Percentiles rank a stretch among this genome's conserved stretches.
Conservation (phyloP, 2,888 invertebrate genomes). For the Podabrus alpinus region DNA sequence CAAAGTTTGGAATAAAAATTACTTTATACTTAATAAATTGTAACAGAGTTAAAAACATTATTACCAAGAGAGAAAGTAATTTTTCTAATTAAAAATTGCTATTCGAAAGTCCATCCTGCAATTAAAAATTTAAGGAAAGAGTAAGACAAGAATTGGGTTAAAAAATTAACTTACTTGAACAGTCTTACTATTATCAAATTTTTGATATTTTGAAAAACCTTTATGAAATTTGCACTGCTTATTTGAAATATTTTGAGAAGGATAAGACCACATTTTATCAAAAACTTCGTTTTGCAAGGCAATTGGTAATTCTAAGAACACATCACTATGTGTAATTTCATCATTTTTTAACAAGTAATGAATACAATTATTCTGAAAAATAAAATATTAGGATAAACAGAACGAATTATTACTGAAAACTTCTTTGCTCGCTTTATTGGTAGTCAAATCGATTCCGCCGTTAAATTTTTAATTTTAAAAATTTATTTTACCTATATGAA, state of each 20-base stretch:
- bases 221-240: not conserved
- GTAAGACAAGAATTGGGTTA: not conserved
- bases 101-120: constrained; percentile 42
- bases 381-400: not conserved
- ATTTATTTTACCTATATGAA: no score
- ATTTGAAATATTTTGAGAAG: constrained; percentile 34
- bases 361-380: constrained; percentile 58
- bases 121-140: constrained; percentile 9
- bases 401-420: not conserved
- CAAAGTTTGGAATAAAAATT: not conserved
- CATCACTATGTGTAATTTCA: constrained; percentile 59
- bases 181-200: not conserved
- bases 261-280: constrained; percentile 53
- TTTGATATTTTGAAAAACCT: not conserved
- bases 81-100: constrained; percentile 38
- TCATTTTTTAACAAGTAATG: constrained; percentile 60
- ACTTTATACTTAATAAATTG: not conserved
- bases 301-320: constrained; percentile 62
- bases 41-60: not conserved
- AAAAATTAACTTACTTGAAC: not conserved
- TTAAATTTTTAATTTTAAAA: no score
- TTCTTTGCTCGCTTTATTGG: no score
- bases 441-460: not conserved
- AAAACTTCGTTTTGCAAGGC: constrained; percentile 63
- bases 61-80: not conserved